phyloP scores from a whole-genome alignment of 1,140 invertebrate species.

The Diachasmimorpha longicaudata region DNA sequence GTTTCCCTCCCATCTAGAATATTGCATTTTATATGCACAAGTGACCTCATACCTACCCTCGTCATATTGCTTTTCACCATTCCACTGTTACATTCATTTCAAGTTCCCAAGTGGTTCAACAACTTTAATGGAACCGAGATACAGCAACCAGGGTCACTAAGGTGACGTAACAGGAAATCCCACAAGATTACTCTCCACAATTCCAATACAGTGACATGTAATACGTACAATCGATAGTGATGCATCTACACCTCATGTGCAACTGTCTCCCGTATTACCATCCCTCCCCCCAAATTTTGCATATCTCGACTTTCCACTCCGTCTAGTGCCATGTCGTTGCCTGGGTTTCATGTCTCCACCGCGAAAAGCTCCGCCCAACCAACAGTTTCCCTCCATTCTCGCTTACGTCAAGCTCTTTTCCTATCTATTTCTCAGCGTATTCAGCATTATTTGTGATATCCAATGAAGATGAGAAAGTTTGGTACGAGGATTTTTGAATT shows the following conservation, averaged over 20 bases:
- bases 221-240: background rate
- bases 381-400: background rate
- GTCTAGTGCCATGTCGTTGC: background rate
- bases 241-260: background rate
- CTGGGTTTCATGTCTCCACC: background rate
- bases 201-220: background rate
- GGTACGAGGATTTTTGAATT: background rate
- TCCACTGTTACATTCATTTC: background rate
- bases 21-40: background rate
- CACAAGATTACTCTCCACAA: background rate
- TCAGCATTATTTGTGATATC: background rate
- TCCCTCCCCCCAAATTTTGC: background rate
- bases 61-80: background rate
- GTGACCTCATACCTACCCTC: background rate
- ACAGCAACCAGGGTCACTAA: background rate
- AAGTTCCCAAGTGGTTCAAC: background rate
- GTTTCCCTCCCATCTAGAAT: background rate
- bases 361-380: background rate
- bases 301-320: conserved; percentile 31
- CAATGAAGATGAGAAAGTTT: background rate
- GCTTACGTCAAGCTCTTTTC: background rate
- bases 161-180: background rate
- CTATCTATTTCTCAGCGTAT: background rate
- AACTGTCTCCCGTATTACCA: background rate
- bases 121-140: background rate